Evolutionary conservation across 2,888 invertebrate genomes (phyloP).

Genomic region (Sphaerophoria taeniata): DNA sequence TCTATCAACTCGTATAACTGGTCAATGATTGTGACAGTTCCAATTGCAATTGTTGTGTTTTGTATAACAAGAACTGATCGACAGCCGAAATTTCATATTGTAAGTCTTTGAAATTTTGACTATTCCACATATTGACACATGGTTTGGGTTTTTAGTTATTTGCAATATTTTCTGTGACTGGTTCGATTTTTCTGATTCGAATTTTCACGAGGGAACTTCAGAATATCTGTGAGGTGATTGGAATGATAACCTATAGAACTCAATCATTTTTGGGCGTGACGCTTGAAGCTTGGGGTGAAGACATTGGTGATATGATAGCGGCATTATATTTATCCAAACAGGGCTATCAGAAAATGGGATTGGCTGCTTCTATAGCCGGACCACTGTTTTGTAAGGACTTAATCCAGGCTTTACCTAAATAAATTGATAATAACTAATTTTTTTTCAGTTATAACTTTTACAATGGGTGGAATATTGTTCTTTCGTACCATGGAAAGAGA

Average conservation of each 20-base stretch:
- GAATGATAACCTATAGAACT: constrained; percentile 85
- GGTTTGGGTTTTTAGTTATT: constrained; percentile 71
- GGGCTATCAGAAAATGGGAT: constrained; percentile 87
- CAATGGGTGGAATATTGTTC: constrained; percentile 72
- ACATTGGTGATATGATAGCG: constrained; percentile 84
- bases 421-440: background rate
- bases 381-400: constrained; percentile 86
- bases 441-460: constrained; percentile 71
- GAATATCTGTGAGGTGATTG: constrained; percentile 84
- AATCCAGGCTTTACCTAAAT: no score
- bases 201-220: constrained; percentile 86
- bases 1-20: background rate
- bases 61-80: constrained; percentile 75
- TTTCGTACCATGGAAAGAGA: constrained; percentile 44
- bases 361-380: constrained; percentile 88
- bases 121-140: constrained; percentile 12
- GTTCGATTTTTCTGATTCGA: constrained; percentile 85
- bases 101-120: constrained; percentile 58
- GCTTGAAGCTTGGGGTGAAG: constrained; percentile 87
- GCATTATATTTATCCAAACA: constrained; percentile 85
- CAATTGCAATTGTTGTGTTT: constrained; percentile 68
- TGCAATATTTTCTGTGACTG: constrained; percentile 75
- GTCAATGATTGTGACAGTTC: constrained; percentile 61
- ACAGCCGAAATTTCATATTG: constrained; percentile 76
- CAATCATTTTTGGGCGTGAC: constrained; percentile 86